These are phyloP conservation scores for Cairina moschata DNA, from an alignment of 2,113 vertebrate species.

Conservation along the genomic window DNA sequence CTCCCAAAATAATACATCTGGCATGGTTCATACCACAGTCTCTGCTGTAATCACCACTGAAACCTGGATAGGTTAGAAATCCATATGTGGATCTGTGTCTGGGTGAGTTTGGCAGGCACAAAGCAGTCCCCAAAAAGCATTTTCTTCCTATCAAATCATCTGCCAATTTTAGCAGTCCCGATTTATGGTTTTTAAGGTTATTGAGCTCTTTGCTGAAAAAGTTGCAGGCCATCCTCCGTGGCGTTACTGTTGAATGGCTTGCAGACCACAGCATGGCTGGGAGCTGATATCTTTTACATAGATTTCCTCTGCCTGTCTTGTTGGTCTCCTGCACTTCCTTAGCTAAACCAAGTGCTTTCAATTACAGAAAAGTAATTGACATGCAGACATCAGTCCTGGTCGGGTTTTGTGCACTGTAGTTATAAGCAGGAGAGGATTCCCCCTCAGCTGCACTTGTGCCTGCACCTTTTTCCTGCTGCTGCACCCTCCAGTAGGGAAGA, in stretches of 20 bases:
- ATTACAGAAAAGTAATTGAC: not conserved
- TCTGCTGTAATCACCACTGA: constrained; percentile 34
- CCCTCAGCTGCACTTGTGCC: not conserved
- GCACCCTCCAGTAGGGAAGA: not conserved
- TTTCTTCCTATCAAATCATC: constrained; percentile 26
- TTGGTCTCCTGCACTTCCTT: not conserved
- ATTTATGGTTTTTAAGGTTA: constrained; percentile 51
- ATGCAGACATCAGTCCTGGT: not conserved
- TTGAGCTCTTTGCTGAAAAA: not conserved
- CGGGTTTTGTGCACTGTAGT: not conserved
- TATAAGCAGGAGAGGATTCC: not conserved
- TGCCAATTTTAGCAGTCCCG: constrained; percentile 32
- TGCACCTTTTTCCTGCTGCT: not conserved
- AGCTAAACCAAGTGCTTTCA: not conserved
- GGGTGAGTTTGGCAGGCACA: constrained; percentile 45
- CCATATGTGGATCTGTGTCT: constrained; percentile 26
- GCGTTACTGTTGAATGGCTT: not conserved
- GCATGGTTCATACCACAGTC: constrained; percentile 10
- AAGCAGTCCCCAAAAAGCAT: constrained; percentile 16
- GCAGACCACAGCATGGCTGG: not conserved
- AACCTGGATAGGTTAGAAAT: constrained; percentile 38
- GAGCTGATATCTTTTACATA: not conserved
- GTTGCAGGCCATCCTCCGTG: constrained; percentile 18
- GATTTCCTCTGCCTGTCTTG: not conserved
- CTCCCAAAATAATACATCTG: constrained; percentile 28